phyloP scores from a whole-genome alignment of 2,113 vertebrate genomes.

The Boleophthalmus pectinirostris region DNA sequence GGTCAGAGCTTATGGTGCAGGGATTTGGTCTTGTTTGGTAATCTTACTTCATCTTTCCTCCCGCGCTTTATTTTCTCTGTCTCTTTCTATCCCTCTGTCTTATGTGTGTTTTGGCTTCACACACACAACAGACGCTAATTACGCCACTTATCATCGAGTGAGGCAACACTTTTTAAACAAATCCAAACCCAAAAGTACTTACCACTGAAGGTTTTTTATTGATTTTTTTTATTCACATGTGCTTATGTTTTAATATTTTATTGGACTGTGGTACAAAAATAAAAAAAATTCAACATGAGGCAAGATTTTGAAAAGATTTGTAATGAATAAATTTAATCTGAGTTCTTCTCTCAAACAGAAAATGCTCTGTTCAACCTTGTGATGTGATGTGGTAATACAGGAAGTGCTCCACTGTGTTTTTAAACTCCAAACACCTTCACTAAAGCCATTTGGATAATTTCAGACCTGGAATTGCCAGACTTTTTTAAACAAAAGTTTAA shows the following conservation, averaged over 20 bases:
- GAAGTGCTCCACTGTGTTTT: too few relatives aligned
- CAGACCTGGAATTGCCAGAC: too few relatives aligned
- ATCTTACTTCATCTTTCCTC: constrained; percentile 61
- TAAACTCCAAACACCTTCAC: too few relatives aligned
- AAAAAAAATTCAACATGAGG: too few relatives aligned
- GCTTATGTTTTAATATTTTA: background rate
- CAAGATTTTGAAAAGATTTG: too few relatives aligned
- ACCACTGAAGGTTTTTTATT: background rate
- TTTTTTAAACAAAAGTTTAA: too few relatives aligned
- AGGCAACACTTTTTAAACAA: constrained; percentile 27
- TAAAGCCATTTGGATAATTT: too few relatives aligned
- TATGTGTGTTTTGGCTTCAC: constrained; percentile 1
- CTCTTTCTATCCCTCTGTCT: constrained; percentile 21
- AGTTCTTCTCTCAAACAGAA: too few relatives aligned
- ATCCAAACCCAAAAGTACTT: background rate
- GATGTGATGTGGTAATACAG: too few relatives aligned
- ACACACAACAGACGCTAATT: constrained; percentile 24
- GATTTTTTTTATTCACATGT: too few relatives aligned
- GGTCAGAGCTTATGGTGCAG: constrained; percentile 49
- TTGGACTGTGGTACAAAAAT: background rate
- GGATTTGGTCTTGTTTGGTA: constrained; percentile 70
- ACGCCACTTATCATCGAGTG: background rate
- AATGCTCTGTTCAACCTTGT: too few relatives aligned
- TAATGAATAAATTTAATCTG: too few relatives aligned
- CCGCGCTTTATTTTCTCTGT: constrained; percentile 39